These are phyloP conservation scores for Morone chrysops DNA, from an alignment of 2,113 vertebrate species.

Conservation along the genomic window DNA sequence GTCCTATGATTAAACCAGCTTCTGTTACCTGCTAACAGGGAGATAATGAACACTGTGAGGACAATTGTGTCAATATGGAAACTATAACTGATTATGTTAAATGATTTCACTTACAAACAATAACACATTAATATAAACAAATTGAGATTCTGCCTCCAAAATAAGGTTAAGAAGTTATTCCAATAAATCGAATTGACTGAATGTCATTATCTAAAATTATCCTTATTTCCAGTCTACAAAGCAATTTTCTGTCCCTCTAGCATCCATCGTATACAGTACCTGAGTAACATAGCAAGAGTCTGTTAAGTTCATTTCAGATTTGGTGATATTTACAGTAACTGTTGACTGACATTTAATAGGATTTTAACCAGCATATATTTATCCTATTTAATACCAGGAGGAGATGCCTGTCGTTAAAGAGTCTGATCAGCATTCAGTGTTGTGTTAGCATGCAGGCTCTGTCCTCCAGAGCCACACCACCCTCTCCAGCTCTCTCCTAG, in stretches of 20 bases:
- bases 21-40: neutral
- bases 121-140: too few relatives aligned
- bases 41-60: too few relatives aligned
- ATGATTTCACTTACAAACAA: too few relatives aligned
- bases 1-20: neutral
- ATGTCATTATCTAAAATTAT: neutral
- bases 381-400: conserved; percentile 31
- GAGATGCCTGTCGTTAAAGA: conserved; percentile 8
- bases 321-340: conserved; percentile 5
- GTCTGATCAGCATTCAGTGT: conserved; percentile 46
- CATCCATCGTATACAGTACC: neutral
- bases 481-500: conserved; percentile 31
- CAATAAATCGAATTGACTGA: neutral
- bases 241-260: neutral
- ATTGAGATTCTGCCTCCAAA: too few relatives aligned
- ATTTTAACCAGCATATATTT: conserved; percentile 36
- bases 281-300: neutral
- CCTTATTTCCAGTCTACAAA: neutral
- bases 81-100: too few relatives aligned
- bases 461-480: conserved; percentile 40
- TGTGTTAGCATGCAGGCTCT: conserved; percentile 67
- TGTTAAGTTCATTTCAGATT: neutral
- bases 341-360: conserved; percentile 16
- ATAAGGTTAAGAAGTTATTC: too few relatives aligned
- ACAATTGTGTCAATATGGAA: too few relatives aligned